Conservation (phyloP, 2,888 invertebrate species). For the Xestoiulus laeticollis region DNA sequence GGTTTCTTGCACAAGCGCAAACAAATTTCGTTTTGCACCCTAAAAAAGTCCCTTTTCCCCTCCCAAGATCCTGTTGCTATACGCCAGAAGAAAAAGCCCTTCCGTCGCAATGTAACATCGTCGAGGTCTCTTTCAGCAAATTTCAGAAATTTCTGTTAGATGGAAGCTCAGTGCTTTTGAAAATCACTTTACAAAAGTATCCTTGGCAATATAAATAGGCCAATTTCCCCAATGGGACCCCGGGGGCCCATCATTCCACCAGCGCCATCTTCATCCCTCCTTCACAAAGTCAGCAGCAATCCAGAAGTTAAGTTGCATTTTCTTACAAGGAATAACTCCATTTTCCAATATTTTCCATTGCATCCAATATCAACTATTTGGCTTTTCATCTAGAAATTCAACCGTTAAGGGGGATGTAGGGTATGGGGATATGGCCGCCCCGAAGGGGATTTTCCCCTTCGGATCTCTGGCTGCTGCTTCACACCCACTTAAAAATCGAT, state of each 20-base stretch:
- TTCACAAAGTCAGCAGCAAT: neutral
- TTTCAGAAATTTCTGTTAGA: slow-evolving; percentile 5
- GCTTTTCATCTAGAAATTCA: slow-evolving; percentile 17
- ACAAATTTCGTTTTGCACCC: neutral
- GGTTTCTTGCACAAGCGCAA: neutral
- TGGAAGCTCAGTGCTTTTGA: neutral
- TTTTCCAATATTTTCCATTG: slow-evolving; percentile 4
- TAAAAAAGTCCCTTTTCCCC: no score
- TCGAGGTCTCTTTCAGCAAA: neutral
- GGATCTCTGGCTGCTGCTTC: slow-evolving; percentile 26
- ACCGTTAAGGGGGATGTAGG: neutral
- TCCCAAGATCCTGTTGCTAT: neutral
- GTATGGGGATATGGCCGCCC: neutral
- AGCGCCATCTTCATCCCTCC: neutral
- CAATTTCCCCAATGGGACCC: slow-evolving; percentile 26
- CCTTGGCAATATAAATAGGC: slow-evolving; percentile 24
- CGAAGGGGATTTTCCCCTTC: slow-evolving; percentile 12
- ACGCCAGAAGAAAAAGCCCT: neutral
- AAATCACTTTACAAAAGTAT: slow-evolving; percentile 26
- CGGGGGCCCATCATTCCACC: neutral
- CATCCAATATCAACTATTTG: slow-evolving; percentile 17
- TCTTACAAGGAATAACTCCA: neutral
- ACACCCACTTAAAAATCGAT: slow-evolving; percentile 26
- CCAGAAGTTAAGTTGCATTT: neutral
- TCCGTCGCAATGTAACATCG: neutral